phyloP scores from a whole-genome alignment of 1,140 invertebrate genomes.

The Micrasema minimum region DNA sequence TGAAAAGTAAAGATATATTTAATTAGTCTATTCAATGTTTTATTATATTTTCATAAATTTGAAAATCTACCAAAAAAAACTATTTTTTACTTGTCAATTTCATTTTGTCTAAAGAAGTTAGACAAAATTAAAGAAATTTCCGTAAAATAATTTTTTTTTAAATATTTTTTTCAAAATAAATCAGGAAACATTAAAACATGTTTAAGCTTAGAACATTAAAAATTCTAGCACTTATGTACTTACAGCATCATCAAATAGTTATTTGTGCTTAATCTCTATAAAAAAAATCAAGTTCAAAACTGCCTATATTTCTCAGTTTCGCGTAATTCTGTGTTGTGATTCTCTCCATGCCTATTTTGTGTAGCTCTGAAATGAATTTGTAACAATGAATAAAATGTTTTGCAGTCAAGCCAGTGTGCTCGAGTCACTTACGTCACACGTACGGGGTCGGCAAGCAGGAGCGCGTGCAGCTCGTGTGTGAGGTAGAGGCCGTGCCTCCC shows the following conservation, averaged over 20 bases:
- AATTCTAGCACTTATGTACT: background rate
- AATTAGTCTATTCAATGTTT: background rate
- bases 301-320: background rate
- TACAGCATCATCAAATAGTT: background rate
- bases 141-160: too few relatives aligned
- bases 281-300: background rate
- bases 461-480: slow-evolving; percentile 81
- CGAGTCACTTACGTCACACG: slow-evolving; percentile 78
- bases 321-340: background rate
- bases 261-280: background rate
- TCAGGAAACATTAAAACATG: too few relatives aligned
- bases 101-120: too few relatives aligned
- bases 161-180: too few relatives aligned
- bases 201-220: too few relatives aligned
- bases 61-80: too few relatives aligned
- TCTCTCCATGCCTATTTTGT: too few relatives aligned
- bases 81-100: too few relatives aligned
- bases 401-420: slow-evolving; percentile 87
- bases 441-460: slow-evolving; percentile 89
- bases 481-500: slow-evolving; percentile 87
- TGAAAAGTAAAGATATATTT: background rate
- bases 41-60: background rate
- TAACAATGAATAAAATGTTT: background rate
- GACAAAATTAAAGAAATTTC: too few relatives aligned
- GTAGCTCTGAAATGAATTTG: background rate